Evolutionary conservation across 2,797 vertebrate genomes (phyloP), one percentile per base, ranked within the genome.

Genomic region (Monodelphis domestica): DNA sequence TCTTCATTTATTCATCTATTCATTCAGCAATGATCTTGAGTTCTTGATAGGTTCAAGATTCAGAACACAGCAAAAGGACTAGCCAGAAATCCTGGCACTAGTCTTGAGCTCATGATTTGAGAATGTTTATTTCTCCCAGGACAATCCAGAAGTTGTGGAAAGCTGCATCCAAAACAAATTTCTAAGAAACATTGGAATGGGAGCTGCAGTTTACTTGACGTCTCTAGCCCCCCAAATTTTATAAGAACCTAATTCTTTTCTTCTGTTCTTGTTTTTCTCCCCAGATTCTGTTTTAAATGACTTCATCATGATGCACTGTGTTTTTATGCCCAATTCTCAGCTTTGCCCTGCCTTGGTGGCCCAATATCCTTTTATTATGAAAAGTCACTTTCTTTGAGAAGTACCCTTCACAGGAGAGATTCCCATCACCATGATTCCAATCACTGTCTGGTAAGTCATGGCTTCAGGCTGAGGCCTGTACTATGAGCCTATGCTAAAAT

Each of bases 251-350:
- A 91, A 98, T 51, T 95, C 93, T 84, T 54, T 96, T 38, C 90
- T 96, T 91, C 92, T n/a, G 95, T 97, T 97, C 91, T 92, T 97
- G 95, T 90, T 97, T 55, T 95, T 91, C 96, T 94, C 94, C 91
- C 89, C 98, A 99, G 99, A 99, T 98, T 98, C 99, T 17, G 98
- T 99, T 93, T 97, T 99, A 98, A 99, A 99, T 95, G 99, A 99
- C 98, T 99, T 99, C 98, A 98, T 99, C 96, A 99, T 99, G 98
- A 99, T 99, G 99, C 99, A 99, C 98, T 99, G 99, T 97, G 99
- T 99, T 97, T 99, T 99, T 98, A 99, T 99, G 97, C 99, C 99
- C 97, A 99, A 99, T 98, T 98, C 94, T 97, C 99, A 99, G 96
- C 99, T 99, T 90, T 99, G 99, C 97, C 98, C 99, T 28, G 99